Base-by-base conservation (phyloP, 2,797 vertebrate genomes). In the Aeoliscus strigatus region DNA sequence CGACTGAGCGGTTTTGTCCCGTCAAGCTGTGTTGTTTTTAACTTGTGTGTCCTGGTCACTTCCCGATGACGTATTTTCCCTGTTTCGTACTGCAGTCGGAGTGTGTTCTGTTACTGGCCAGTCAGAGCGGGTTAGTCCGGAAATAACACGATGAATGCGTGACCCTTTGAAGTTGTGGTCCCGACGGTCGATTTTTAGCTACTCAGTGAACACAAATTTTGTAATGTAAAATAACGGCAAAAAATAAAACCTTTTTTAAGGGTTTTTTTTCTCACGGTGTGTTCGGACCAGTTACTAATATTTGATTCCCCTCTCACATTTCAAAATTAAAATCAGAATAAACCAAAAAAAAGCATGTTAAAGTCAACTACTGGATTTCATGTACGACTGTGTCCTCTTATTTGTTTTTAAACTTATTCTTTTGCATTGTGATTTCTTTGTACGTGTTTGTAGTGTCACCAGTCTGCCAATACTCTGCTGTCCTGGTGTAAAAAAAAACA, bases 301-400 rank as follows among this genome's bases (percentile, higher is more conserved):
- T 88, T 87, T 83, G 81, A 84, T 82, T 65, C 73, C 42, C 51
- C 54, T 6, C 34, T 17, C 45, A 40, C 51, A n/a, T 50, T 41
- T 64, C 30, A 46, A 79, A 71, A 61, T 39, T 42, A 66, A 60
- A 61, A 61, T 66, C 70, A 61, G 61, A 75, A 76, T 39, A 17
- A 75, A 77, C 79, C 62, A 76, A 75, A 77, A 83, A 78, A 81
- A 85, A 80, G 79, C 85, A 86, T 89, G 87, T 88, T 79, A 87
- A 87, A 86, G 84, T 89, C 83, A 82, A 87, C 73, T 86, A 88
- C 86, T 87, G 87, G 86, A 86, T 82, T 85, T 85, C 75, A 86
- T 75, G 76, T 86, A 82, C 70, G 78, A 68, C 73, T 79, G 77
- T 79, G 77, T 81, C 66, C 52, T 74, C 37, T 70, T 49, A 61